Evolutionary conservation across 2,888 invertebrate species (phyloP).

Genomic region (Amphipyra berbera): DNA sequence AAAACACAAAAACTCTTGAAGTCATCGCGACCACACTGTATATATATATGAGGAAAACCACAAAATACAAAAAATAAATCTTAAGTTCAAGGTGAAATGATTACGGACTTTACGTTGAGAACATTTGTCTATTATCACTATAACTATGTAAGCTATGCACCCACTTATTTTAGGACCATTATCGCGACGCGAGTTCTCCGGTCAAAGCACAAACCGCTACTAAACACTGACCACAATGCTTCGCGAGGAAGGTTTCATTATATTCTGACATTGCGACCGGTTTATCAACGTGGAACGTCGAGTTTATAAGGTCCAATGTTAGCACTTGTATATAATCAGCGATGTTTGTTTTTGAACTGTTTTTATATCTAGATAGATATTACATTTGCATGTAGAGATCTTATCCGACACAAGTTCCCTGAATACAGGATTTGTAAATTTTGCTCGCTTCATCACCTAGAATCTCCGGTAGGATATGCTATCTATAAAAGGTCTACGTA

Average conservation of each 20-base stretch:
- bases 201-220: slow-evolving; percentile 59
- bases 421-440: background rate
- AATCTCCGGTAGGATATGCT: too few species aligned
- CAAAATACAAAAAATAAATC: slow-evolving; percentile 57
- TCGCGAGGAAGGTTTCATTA: slow-evolving; percentile 56
- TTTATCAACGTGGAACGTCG: slow-evolving; percentile 59
- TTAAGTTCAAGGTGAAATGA: slow-evolving; percentile 69
- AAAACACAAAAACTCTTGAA: slow-evolving; percentile 71
- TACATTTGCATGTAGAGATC: too few species aligned
- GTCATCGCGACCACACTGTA: slow-evolving; percentile 73
- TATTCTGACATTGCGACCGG: slow-evolving; percentile 63
- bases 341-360: slow-evolving; percentile 29
- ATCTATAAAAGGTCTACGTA: too few species aligned
- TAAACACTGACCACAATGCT: slow-evolving; percentile 49
- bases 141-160: slow-evolving; percentile 42
- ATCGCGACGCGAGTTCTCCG: slow-evolving; percentile 55
- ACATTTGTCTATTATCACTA: slow-evolving; percentile 56
- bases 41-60: slow-evolving; percentile 78
- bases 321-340: slow-evolving; percentile 18
- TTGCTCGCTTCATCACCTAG: too few species aligned
- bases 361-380: background rate
- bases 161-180: slow-evolving; percentile 43
- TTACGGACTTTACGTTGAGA: slow-evolving; percentile 53
- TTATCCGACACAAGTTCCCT: background rate
- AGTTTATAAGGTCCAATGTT: slow-evolving; percentile 36